Evolutionary conservation across 2,888 invertebrate genomes (phyloP), one percentile per base, ranked within the genome.

Genomic region (Ceriagrion tenellum): DNA sequence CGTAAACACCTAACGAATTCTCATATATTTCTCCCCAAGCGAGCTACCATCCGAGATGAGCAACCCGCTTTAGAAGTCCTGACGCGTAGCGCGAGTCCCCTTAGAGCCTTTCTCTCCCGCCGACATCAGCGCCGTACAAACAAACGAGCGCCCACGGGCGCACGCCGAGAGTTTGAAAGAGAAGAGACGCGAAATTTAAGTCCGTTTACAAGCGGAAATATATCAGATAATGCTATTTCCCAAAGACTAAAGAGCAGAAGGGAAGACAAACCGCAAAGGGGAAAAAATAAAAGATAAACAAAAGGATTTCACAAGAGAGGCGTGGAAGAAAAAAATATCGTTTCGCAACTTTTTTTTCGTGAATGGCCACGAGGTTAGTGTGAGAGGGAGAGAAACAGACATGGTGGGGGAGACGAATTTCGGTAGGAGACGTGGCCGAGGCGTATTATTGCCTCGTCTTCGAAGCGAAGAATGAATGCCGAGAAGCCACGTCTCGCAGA

Each of bases 191-290:
- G 81, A 81, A 81, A 81, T 35, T 81, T 81, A 81, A 16, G 81
- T 35, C 81, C 81, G 81, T 35, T 81, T 81, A 81, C 81, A 81
- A 30, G 81, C 81, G 81, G 81, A 81, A 81, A 35, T 81, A 81
- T 81, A 81, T 81, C 81, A 81, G 13, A 81, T 35, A 12, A 35
- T 8, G 8, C 8, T 35, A 81, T 81, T 81, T 81, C 35, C 35
- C 30, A 10, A 16, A 12, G 16, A 35, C 35, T 1, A 35, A 18
- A 3, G 81, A 4, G 81, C 13, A 35, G 35, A n/a, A 20, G 10
- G 69, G 69, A 69, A 69, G 81, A 81, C 35, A 35, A 81, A 81
- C 30, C 26, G 81, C 81, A 13, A n/a, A 69, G n/a, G 18, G n/a
- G 35, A 81, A 81, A 35, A 81, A 81, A 69, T 26, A 81, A n/a